Evolutionary conservation across 1,140 invertebrate genomes (phyloP).

Genomic region (Drosophila ogumai): DNA sequence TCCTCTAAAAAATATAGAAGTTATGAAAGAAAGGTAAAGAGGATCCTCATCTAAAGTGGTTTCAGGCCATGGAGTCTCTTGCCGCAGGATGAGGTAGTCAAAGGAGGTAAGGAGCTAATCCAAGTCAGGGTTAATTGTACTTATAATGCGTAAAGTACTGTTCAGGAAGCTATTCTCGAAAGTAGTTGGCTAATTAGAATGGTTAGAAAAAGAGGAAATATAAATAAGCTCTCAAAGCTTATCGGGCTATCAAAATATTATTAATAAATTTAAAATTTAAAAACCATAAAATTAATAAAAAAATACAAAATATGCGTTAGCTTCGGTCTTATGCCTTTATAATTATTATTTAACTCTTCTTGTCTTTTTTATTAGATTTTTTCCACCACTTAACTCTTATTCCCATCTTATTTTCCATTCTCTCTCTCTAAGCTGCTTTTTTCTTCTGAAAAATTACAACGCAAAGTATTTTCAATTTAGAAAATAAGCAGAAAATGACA

Average conservation of each 20-base stretch:
- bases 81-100: background rate
- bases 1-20: conserved; percentile 10
- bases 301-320: background rate
- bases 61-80: conserved; percentile 1
- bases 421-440: conserved; percentile 13
- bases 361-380: background rate
- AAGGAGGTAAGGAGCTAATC: conserved; percentile 13
- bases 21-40: background rate
- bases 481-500: conserved; percentile 66
- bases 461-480: conserved; percentile 76
- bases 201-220: background rate
- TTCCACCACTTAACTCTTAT: background rate
- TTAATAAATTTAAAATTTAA: background rate
- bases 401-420: background rate
- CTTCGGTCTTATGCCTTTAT: background rate
- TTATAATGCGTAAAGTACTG: background rate
- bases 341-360: background rate
- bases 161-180: background rate
- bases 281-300: too few relatives aligned
- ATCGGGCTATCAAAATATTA: too few relatives aligned
- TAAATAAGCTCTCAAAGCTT: too few relatives aligned
- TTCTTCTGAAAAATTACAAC: conserved; percentile 55
- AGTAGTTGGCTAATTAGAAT: conserved; percentile 3
- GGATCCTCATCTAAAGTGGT: conserved; percentile 19
- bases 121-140: conserved; percentile 26